Conservation (phyloP, 2,888 invertebrate species). For the Eumerus sabulonum region DNA sequence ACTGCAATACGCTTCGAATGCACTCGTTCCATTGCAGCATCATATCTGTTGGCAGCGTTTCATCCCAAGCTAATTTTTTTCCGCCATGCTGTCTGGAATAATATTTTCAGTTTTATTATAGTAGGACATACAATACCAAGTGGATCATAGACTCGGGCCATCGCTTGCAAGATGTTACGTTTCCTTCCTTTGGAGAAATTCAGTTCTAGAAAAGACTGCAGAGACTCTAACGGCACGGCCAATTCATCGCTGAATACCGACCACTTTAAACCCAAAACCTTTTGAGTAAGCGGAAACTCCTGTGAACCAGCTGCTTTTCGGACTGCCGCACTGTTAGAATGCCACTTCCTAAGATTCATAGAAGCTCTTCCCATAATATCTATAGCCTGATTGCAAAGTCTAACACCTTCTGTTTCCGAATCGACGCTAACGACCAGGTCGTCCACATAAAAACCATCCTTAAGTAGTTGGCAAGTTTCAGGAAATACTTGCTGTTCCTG, state of each 20-base stretch:
- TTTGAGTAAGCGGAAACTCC: conserved; percentile 10
- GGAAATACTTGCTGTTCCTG: background rate
- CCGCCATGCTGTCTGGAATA: conserved; percentile 11
- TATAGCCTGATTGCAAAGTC: background rate
- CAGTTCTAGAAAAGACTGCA: background rate
- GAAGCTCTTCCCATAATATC: conserved; percentile 4
- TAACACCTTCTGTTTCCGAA: background rate
- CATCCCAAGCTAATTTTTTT: conserved; percentile 12
- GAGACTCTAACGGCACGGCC: conserved; percentile 1
- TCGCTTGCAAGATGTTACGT: conserved; percentile 5
- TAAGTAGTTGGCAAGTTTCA: conserved; percentile 7
- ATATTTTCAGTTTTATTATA: conserved; percentile 21
- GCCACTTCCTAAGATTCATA: conserved; percentile 24
- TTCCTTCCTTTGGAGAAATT: background rate
- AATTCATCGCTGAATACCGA: conserved; percentile 1
- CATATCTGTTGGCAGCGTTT: conserved; percentile 1
- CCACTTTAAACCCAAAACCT: conserved; percentile 28
- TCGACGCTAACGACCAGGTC: conserved; percentile 10
- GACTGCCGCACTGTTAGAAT: conserved; percentile 3
- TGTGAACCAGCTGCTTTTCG: background rate
- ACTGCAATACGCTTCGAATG: background rate
- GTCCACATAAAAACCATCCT: conserved; percentile 11
- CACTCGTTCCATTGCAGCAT: conserved; percentile 13
- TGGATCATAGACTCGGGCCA: conserved; percentile 17
- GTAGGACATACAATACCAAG: conserved; percentile 25